Evolutionary conservation across 1,140 invertebrate genomes (phyloP), one percentile per base, ranked within the genome.

Genomic region (Conus betulinus): DNA sequence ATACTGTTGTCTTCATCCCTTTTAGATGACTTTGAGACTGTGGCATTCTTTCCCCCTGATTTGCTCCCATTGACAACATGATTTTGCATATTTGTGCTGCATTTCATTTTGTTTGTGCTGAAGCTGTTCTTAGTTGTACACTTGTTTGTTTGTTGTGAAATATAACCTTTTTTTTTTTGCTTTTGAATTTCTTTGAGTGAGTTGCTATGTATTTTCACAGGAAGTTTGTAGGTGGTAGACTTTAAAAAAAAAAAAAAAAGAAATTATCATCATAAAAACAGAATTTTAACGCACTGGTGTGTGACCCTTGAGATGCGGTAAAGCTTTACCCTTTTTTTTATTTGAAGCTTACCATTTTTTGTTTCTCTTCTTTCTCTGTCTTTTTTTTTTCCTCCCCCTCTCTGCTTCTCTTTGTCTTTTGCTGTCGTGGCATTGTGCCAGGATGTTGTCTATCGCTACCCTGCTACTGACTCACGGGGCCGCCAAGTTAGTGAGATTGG

Each of bases 401-500:
- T 51, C 84, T 87, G 76, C 78, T 57, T 88, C 52, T 79, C 71
- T 90, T 23, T 82, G 52, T 88, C 27, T 82, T 25, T 10, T 88
- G 87, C 87, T 90, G 88, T 85, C 57, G 88, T 85, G 74, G 63
- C 88, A 67, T 87, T 79, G 76, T 87, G 84, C 63, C 87, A 93
- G 93, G 93, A 93, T 88, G 88, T 91, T 90, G 88, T 90, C 27
- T 84, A 90, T 78, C 90, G 92, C 63, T 90, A 89, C 63, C 85
- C 85, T 15, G 76, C 90, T 15, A 88, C 90, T 55, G 93, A 94
- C 76, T n/a, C 39, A 8, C 84, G 67, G 15, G 87, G 91, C 52
- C 92, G 91, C 57, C 89, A 92, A 63, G 91, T 91, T 87, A 93
- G 92, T 87, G 93, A 93, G 88, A 93, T 94, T 51, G 91, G 92